Conservation (phyloP, 2,888 invertebrate genomes). For the Digitonthophagus gazella region DNA sequence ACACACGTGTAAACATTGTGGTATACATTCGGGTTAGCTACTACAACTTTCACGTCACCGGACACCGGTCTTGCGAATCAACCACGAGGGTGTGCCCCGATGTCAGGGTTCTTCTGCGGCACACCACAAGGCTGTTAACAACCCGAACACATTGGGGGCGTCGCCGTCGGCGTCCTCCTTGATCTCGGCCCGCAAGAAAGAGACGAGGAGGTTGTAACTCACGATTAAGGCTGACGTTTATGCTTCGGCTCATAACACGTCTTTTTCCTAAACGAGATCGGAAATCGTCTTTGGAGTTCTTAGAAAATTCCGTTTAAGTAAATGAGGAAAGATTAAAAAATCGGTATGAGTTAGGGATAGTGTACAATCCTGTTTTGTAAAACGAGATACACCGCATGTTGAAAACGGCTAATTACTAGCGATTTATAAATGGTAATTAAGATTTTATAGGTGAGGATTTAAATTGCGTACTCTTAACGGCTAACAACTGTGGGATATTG, state of each 20-base stretch:
- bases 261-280: slow-evolving; percentile 21
- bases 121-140: slow-evolving; percentile 23
- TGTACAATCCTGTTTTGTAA: too few species aligned
- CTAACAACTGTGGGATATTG: not conserved
- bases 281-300: too few species aligned
- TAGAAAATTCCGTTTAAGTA: too few species aligned
- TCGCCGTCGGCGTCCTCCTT: not conserved
- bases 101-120: slow-evolving; percentile 30
- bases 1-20: too few species aligned
- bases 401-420: too few species aligned
- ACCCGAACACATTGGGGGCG: not conserved
- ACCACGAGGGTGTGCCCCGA: slow-evolving; percentile 5
- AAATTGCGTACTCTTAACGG: not conserved
- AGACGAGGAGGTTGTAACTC: slow-evolving; percentile 27
- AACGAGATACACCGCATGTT: too few species aligned
- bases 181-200: slow-evolving; percentile 22
- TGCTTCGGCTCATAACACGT: slow-evolving; percentile 24
- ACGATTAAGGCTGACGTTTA: slow-evolving; percentile 26
- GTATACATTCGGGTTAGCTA: too few species aligned
- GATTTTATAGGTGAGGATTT: not conserved
- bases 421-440: not conserved
- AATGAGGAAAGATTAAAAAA: too few species aligned
- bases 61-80: too few species aligned
- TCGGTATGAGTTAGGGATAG: too few species aligned
- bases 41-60: too few species aligned